Conservation (phyloP, 2,797 vertebrate species). For the Astyanax mexicanus region DNA sequence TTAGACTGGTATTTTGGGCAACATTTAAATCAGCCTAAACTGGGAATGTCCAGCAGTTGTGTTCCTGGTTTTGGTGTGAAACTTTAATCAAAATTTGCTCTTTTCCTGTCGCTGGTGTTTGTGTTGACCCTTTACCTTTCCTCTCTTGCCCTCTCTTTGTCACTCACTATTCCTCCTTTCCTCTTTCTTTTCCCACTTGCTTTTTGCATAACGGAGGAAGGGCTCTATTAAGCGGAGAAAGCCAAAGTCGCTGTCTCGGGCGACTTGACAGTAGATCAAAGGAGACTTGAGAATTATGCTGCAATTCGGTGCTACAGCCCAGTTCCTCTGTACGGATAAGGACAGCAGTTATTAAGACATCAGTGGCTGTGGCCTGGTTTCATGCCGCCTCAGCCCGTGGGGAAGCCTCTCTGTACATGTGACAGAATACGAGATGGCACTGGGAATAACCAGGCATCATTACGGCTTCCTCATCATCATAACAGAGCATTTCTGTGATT, state of each 20-base stretch:
- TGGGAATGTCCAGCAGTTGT: background rate
- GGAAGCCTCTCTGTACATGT: conserved; percentile 44
- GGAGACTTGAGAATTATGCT: conserved; percentile 26
- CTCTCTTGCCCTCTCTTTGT: conserved; percentile 44
- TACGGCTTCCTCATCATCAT: conserved; percentile 45
- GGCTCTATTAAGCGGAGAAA: conserved; percentile 28
- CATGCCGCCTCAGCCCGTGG: conserved; percentile 30
- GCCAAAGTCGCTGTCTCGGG: conserved; percentile 21
- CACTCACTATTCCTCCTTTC: conserved; percentile 36
- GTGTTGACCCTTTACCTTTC: conserved; percentile 32
- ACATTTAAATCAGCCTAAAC: background rate
- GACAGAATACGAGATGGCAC: conserved; percentile 51
- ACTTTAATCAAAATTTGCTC: background rate
- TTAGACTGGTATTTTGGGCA: background rate
- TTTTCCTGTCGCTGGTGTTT: background rate
- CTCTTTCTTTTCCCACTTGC: conserved; percentile 26
- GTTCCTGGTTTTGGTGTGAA: background rate
- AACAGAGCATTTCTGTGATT: conserved; percentile 39
- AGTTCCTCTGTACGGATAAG: conserved; percentile 38
- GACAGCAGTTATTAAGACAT: conserved; percentile 55
- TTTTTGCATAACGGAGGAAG: conserved; percentile 10
- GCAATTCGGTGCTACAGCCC: conserved; percentile 27
- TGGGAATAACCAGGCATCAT: conserved; percentile 43
- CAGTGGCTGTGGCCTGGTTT: conserved; percentile 44
- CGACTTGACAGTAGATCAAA: conserved; percentile 39